Percentiles rank a stretch among this genome's conserved stretches.
phyloP scores from a whole-genome alignment of 2,888 invertebrate genomes.

The Ormyrus pomaceus region DNA sequence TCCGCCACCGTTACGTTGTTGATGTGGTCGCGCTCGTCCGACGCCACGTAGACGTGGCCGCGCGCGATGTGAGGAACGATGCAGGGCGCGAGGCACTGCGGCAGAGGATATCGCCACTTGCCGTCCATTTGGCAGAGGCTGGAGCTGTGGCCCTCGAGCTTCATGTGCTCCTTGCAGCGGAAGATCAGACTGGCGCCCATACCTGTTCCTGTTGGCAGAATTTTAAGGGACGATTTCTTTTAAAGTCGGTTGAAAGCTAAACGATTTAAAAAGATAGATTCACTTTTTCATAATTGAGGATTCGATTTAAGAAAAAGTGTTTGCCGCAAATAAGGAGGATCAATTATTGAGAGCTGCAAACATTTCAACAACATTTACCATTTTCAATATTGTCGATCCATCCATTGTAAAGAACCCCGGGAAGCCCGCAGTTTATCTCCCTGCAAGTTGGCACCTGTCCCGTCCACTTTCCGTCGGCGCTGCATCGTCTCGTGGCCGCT shows the following conservation, averaged over 20 bases:
- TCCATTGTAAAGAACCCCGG: slow-evolving; percentile 96
- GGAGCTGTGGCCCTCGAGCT: slow-evolving; percentile 90
- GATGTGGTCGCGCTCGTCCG: slow-evolving; percentile 69
- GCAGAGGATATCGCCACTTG: slow-evolving; percentile 94
- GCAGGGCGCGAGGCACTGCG: slow-evolving; percentile 95
- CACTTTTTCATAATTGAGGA: too few species aligned
- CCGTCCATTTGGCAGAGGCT: slow-evolving; percentile 96
- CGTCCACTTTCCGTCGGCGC: slow-evolving; percentile 96
- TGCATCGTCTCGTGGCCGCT: slow-evolving; percentile 92
- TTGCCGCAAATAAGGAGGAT: too few species aligned
- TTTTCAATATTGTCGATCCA: slow-evolving; percentile 94
- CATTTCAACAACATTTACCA: slow-evolving; percentile 61
- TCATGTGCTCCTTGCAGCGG: slow-evolving; percentile 94
- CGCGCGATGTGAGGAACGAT: slow-evolving; percentile 92
- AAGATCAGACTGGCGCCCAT: slow-evolving; percentile 95
- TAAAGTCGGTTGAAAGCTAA: too few species aligned
- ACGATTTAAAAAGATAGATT: too few species aligned
- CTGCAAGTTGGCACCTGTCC: slow-evolving; percentile 94
- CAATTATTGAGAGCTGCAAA: too few species aligned
- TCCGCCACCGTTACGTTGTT: slow-evolving; percentile 79
- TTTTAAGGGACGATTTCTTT: slow-evolving; percentile 4
- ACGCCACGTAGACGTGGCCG: slow-evolving; percentile 83
- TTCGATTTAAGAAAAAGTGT: too few species aligned
- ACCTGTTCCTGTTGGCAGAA: slow-evolving; percentile 83
- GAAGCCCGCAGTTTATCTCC: slow-evolving; percentile 98